Evolutionary conservation across 2,888 invertebrate genomes (phyloP), one percentile per base, ranked within the genome.

Genomic region (Sceliomorpha sp.): DNA sequence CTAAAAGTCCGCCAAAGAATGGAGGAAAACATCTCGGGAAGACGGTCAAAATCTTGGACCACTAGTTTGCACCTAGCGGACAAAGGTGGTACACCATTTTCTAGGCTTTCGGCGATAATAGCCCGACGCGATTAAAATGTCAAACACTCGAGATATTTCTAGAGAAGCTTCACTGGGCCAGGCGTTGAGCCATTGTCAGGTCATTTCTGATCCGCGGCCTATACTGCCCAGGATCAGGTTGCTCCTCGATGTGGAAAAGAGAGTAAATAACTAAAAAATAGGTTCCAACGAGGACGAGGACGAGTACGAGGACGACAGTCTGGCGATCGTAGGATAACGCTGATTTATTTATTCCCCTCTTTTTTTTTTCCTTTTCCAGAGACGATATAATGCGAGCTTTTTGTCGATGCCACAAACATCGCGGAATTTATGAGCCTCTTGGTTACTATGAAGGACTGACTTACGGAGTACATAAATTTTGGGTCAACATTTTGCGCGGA

Each of bases 191-290:
- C 47, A 55, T 55, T 63, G n/a, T n/a, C n/a, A 13, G 20, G 63
- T 63, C 63, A 63, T 55, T 63, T 47, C 53, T 14, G 24, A 9
- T 8, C n/a, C n/a, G n/a, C n/a, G n/a, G n/a, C n/a, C n/a, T n/a
- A n/a, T n/a, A n/a, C n/a, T n/a, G 14, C 13, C 29, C n/a, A 44
- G 14, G 44, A 44, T 29, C 44, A 10, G n/a, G 29, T 39, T 9
- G 44, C 31, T n/a, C 13, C 44, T 13, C 17, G 13, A 14, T 29
- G 29, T 44, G 29, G 44, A 20, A 29, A 29, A 8, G 9, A 9
- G 12, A 15, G 31, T 44, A 44, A 44, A 44, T 29, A 44, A 15
- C 15, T 24, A 15, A 31, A 44, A 44, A 29, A n/a, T 14, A 39
- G 20, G n/a, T n/a, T n/a, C n/a, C n/a, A n/a, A n/a, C n/a, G n/a